These are phyloP conservation scores for Ethmia dodecea DNA, from an alignment of 2,888 invertebrate genomes.

Conservation along the genomic window DNA sequence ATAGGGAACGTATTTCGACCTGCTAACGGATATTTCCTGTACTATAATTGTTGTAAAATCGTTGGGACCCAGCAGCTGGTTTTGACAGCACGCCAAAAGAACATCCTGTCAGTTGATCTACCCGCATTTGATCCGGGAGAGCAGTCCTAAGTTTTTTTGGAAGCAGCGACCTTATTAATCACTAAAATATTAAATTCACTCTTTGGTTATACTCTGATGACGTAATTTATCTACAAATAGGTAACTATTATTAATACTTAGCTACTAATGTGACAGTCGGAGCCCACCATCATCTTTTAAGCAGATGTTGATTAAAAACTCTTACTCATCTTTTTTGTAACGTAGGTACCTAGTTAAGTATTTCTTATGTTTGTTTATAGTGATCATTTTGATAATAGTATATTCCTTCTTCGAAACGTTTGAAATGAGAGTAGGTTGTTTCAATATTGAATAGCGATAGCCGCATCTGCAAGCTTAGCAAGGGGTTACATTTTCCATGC, in stretches of 20 bases:
- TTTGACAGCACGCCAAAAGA: conserved; percentile 32
- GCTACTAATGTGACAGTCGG: not conserved
- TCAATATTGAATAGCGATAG: not conserved
- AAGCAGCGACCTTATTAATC: not conserved
- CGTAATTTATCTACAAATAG: not conserved
- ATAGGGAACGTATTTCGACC: conserved; percentile 21
- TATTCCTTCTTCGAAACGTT: too few species aligned
- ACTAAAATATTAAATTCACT: not conserved
- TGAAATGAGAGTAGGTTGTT: too few species aligned
- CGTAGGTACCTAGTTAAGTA: too few species aligned
- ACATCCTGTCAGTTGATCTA: conserved; percentile 23
- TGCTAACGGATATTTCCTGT: conserved; percentile 26
- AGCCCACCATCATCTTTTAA: conserved; percentile 3
- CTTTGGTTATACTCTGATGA: not conserved
- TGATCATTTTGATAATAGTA: too few species aligned
- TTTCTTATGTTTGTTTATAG: too few species aligned
- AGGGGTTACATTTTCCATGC: conserved; percentile 22
- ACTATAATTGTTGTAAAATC: conserved; percentile 25
- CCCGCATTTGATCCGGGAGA: conserved; percentile 11
- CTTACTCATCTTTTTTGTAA: conserved; percentile 13
- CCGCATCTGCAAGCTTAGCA: too few species aligned
- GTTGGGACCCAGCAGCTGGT: conserved; percentile 29
- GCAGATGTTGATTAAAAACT: conserved; percentile 3
- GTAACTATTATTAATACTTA: too few species aligned
- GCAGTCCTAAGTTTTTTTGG: conserved; percentile 2